Evolutionary conservation across 2,113 vertebrate species (phyloP).

Genomic region (Notarius lentiginosus): DNA sequence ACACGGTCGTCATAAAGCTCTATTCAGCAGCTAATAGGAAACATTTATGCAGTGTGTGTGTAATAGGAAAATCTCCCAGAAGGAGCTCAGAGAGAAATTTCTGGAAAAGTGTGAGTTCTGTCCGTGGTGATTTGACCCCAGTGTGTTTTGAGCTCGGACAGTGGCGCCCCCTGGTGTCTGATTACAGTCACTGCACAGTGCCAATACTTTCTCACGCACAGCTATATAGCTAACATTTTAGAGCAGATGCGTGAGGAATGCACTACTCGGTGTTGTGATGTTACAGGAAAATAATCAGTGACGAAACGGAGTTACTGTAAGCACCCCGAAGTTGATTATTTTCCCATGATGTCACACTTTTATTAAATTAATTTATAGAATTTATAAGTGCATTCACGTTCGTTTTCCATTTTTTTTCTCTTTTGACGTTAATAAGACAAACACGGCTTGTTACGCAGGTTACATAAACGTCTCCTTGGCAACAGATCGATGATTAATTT

Average conservation of each 20-base stretch:
- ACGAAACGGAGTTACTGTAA: background rate
- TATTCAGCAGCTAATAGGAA: constrained; percentile 11
- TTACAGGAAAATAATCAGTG: background rate
- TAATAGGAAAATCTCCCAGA: constrained; percentile 12
- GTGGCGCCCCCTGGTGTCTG: constrained; percentile 57
- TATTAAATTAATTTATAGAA: too few species aligned
- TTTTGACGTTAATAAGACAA: too few species aligned
- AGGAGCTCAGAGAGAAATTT: constrained; percentile 11
- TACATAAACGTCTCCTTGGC: background rate
- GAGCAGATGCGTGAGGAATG: background rate
- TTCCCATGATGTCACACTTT: background rate
- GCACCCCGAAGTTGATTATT: background rate
- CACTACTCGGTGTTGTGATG: background rate
- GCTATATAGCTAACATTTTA: background rate
- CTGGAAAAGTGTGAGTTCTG: constrained; percentile 17
- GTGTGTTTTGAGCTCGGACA: constrained; percentile 28
- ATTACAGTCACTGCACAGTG: background rate
- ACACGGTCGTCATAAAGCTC: background rate
- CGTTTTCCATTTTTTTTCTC: too few species aligned
- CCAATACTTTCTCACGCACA: background rate
- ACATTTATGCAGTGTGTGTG: background rate
- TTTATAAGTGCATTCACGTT: background rate
- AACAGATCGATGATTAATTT: background rate
- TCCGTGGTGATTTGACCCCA: constrained; percentile 30
- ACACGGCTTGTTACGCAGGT: background rate